Evolutionary conservation across 2,113 vertebrate genomes (phyloP).

Genomic region (Brienomyrus longianalis): DNA sequence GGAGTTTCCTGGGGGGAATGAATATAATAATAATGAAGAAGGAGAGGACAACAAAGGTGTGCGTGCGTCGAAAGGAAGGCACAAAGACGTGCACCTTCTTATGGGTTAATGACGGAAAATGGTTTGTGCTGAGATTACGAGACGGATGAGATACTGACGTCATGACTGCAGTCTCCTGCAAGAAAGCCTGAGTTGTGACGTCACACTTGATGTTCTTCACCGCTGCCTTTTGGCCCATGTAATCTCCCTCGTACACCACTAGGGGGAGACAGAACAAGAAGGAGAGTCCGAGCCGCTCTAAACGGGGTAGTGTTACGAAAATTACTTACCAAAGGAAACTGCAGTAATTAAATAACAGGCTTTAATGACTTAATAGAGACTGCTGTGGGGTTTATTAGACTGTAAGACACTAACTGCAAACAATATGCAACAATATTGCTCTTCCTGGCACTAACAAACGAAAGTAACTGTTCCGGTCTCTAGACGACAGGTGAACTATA

Average conservation of each 20-base stretch:
- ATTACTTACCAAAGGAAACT: neutral
- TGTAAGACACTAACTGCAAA: neutral
- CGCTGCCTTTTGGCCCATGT: constrained; percentile 80
- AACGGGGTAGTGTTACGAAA: neutral
- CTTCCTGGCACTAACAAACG: neutral
- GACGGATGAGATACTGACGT: constrained; percentile 59
- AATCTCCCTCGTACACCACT: constrained; percentile 79
- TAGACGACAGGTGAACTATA: neutral
- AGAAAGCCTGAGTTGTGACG: constrained; percentile 81
- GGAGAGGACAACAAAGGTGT: neutral
- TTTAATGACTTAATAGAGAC: neutral
- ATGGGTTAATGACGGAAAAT: neutral
- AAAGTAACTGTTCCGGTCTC: neutral
- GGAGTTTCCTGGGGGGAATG: constrained; percentile 66
- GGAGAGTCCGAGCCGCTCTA: neutral
- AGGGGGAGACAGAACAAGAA: neutral
- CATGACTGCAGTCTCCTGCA: constrained; percentile 81
- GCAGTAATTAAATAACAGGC: neutral
- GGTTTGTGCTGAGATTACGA: neutral
- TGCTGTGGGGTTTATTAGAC: neutral
- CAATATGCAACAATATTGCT: neutral
- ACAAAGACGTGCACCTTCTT: neutral
- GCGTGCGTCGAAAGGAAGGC: neutral
- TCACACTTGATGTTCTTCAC: constrained; percentile 90
- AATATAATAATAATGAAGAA: neutral